Evolutionary conservation across 2,113 vertebrate species (phyloP).

Genomic region (Macaca mulatta): DNA sequence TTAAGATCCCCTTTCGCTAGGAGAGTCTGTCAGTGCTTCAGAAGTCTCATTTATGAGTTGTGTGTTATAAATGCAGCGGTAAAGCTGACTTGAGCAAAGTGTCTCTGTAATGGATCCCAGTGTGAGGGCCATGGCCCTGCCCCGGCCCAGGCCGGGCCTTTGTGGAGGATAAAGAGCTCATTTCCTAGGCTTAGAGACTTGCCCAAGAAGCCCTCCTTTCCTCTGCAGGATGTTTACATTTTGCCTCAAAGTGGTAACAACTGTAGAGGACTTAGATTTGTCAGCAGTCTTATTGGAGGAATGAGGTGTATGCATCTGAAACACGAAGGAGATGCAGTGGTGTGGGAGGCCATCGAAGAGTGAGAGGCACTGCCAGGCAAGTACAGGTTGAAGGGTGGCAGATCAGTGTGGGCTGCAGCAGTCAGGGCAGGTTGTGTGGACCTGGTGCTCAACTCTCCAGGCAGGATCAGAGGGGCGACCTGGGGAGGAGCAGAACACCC

Average conservation of each 20-base stretch:
- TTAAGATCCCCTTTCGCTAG: background rate
- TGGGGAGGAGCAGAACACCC: background rate
- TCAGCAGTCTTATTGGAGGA: background rate
- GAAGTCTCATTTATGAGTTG: background rate
- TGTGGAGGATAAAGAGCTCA: background rate
- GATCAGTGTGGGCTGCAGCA: background rate
- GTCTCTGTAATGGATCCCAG: background rate
- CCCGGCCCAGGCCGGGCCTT: background rate
- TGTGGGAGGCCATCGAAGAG: fast-evolving
- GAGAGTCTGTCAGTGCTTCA: background rate
- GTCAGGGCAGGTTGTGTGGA: background rate
- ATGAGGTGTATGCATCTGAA: background rate
- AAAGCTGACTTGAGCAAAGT: background rate
- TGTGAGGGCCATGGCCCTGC: background rate
- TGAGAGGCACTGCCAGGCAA: background rate
- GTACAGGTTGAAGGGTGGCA: background rate
- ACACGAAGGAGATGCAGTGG: background rate
- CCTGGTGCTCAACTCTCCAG: background rate
- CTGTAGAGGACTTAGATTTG: background rate
- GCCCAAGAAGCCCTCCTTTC: background rate
- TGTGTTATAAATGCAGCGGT: background rate
- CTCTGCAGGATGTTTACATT: background rate
- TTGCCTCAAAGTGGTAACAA: background rate
- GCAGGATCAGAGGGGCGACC: no score
- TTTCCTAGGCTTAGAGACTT: background rate